phyloP scores from a whole-genome alignment of 2,888 invertebrate genomes.

The Abrostola triplasia region DNA sequence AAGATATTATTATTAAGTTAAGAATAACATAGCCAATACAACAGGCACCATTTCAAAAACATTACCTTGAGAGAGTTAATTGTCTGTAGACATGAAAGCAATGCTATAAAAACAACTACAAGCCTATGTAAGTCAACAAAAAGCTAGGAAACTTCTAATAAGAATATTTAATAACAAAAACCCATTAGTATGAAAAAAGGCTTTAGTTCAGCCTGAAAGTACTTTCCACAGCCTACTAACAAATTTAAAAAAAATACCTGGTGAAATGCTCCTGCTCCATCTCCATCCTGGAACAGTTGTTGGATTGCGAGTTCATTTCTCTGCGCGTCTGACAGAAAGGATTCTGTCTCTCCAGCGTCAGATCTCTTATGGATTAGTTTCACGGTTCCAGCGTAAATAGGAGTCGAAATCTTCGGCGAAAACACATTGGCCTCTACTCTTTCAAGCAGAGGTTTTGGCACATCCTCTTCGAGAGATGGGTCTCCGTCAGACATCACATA shows the following conservation, averaged over 20 bases:
- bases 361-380: conserved; percentile 78
- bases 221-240: background rate
- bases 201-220: conserved; percentile 1
- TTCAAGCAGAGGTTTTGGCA: conserved; percentile 79
- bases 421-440: conserved; percentile 83
- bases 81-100: conserved; percentile 19
- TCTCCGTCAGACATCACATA: conserved; percentile 87
- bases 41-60: conserved; percentile 7
- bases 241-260: conserved; percentile 67
- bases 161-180: conserved; percentile 10
- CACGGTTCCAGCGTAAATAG: conserved; percentile 79
- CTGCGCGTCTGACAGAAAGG: conserved; percentile 80
- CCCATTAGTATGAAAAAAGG: conserved; percentile 19
- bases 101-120: conserved; percentile 5
- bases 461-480: conserved; percentile 85
- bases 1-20: background rate
- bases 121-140: background rate
- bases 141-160: background rate
- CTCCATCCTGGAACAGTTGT: conserved; percentile 81
- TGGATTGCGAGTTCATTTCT: conserved; percentile 83
- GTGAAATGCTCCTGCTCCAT: conserved; percentile 76
- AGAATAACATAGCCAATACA: background rate
- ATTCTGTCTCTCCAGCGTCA: conserved; percentile 78
- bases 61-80: conserved; percentile 24
- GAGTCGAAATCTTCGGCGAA: conserved; percentile 82